These are phyloP conservation scores for Microtus ochrogaster DNA, from an alignment of 2,113 vertebrate genomes.

Conservation along the genomic window DNA sequence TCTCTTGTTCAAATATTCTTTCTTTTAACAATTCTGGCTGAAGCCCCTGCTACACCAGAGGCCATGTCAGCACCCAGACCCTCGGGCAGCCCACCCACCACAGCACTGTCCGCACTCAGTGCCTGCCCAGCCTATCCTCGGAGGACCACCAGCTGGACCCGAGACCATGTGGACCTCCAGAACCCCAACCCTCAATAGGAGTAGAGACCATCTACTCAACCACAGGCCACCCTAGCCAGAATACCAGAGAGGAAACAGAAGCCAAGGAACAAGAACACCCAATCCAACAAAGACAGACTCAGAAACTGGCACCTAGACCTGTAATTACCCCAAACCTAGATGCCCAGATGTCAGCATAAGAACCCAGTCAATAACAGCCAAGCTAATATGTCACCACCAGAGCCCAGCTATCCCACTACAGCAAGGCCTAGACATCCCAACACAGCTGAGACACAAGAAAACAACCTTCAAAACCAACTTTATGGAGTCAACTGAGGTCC, in stretches of 20 bases:
- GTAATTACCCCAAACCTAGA: neutral
- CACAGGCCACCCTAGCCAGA: neutral
- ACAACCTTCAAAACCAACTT: neutral
- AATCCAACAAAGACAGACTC: neutral
- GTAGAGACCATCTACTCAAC: neutral
- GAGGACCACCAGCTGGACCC: neutral
- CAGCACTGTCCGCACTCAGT: neutral
- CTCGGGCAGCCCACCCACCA: neutral
- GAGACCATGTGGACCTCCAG: neutral
- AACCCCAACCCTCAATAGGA: neutral
- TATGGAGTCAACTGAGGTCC: neutral
- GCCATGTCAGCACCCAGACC: neutral
- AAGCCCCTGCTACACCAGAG: neutral
- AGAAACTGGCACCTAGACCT: neutral
- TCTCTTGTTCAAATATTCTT: neutral
- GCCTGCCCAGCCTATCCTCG: neutral
- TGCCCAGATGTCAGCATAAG: neutral
- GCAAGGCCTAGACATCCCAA: neutral
- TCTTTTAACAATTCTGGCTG: neutral
- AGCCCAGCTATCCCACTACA: neutral
- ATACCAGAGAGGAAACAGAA: neutral
- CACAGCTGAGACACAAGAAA: neutral
- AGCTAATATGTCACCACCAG: neutral
- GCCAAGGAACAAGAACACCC: neutral
- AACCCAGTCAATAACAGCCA: neutral